Conservation (phyloP, 2,888 invertebrate genomes). For the Agonopterix subpropinquella region DNA sequence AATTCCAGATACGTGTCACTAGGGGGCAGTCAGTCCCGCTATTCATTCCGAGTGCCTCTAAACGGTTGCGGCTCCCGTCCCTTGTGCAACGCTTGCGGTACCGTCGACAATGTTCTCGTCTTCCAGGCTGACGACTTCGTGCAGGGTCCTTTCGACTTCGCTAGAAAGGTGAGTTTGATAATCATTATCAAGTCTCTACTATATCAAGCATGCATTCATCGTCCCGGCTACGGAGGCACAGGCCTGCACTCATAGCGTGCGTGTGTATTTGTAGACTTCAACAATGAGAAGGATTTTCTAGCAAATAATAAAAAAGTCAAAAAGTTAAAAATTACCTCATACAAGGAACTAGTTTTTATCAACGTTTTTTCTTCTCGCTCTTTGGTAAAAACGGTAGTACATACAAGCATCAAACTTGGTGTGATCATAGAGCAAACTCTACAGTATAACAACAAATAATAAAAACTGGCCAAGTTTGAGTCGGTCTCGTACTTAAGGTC, state of each 20-base stretch:
- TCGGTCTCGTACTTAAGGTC: too few relatives aligned
- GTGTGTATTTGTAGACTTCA: too few relatives aligned
- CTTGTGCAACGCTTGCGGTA: constrained; percentile 76
- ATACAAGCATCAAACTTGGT: too few relatives aligned
- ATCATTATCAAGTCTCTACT: background rate
- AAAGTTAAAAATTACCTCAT: too few relatives aligned
- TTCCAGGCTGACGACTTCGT: constrained; percentile 81
- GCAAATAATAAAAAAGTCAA: too few relatives aligned
- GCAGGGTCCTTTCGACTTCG: constrained; percentile 80
- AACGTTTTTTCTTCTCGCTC: too few relatives aligned
- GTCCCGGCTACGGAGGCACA: background rate
- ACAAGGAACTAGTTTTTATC: too few relatives aligned
- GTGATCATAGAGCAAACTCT: too few relatives aligned
- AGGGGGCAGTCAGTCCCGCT: constrained; percentile 73
- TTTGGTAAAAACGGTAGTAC: too few relatives aligned
- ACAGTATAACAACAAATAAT: too few relatives aligned
- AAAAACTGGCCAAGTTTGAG: too few relatives aligned
- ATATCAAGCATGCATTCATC: too few relatives aligned
- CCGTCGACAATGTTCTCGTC: constrained; percentile 79
- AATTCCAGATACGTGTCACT: constrained; percentile 75
- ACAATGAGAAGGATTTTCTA: background rate
- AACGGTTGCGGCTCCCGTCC: constrained; percentile 79
- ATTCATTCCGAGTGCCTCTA: constrained; percentile 79
- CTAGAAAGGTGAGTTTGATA: constrained; percentile 65
- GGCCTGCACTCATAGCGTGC: background rate